Conservation (phyloP, 2,113 vertebrate genomes). For the Sebastes fasciatus region DNA sequence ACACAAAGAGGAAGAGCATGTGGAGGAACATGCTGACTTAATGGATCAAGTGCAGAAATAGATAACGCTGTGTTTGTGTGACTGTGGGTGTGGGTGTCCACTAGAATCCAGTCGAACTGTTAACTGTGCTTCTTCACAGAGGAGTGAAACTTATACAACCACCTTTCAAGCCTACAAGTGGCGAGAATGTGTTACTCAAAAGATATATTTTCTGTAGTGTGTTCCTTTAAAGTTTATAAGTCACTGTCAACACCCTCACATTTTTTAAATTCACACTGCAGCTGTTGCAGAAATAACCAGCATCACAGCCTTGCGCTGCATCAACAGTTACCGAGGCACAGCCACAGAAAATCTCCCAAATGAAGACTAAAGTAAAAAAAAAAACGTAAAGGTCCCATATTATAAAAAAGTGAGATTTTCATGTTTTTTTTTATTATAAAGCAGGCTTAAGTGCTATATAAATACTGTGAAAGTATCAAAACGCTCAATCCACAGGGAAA, state of each 20-base stretch:
- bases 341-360: neutral
- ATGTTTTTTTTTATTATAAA: too few relatives aligned
- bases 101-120: neutral
- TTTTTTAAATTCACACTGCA: constrained; percentile 3
- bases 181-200: neutral
- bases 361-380: too few relatives aligned
- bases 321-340: neutral
- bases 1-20: too few relatives aligned
- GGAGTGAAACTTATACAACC: neutral
- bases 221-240: neutral
- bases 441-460: too few relatives aligned
- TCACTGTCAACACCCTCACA: neutral
- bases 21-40: too few relatives aligned
- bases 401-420: too few relatives aligned
- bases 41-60: too few relatives aligned
- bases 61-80: neutral
- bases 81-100: neutral
- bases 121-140: neutral
- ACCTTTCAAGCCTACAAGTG: neutral
- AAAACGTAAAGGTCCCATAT: too few relatives aligned
- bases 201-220: neutral
- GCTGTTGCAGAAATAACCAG: neutral
- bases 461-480: too few relatives aligned
- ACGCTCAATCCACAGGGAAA: too few relatives aligned
- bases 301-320: neutral